Evolutionary conservation across 2,113 vertebrate genomes (phyloP).

Genomic region (Anguilla japonica): DNA sequence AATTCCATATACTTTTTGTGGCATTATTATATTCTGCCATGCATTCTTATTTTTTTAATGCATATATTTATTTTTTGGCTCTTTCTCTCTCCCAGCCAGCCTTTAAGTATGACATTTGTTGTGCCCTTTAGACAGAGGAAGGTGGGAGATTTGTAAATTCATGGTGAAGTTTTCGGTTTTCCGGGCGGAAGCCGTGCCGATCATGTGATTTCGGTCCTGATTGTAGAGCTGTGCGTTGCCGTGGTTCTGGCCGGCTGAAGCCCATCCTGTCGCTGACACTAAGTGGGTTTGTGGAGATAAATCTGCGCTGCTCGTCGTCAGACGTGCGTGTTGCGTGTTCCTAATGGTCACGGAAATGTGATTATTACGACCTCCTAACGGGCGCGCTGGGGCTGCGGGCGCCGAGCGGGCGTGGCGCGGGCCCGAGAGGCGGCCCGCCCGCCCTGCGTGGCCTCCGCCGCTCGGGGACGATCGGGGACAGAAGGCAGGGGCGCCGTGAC

Average conservation of each 20-base stretch:
- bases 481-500: neutral
- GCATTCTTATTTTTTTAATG: too few relatives aligned
- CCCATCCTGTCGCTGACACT: constrained; percentile 14
- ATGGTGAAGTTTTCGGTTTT: neutral
- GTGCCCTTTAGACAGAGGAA: neutral
- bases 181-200: neutral
- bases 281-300: constrained; percentile 34
- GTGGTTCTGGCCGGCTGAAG: constrained; percentile 31
- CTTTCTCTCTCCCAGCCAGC: neutral
- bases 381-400: constrained; percentile 4
- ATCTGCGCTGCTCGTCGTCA: constrained; percentile 24
- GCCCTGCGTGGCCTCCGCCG: neutral
- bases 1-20: neutral
- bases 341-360: constrained; percentile 28
- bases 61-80: neutral
- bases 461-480: neutral
- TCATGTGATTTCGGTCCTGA: neutral
- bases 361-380: neutral
- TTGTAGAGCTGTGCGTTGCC: neutral
- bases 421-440: neutral
- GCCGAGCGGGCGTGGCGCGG: neutral
- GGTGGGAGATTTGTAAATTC: neutral
- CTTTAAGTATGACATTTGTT: neutral
- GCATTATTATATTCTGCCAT: neutral
- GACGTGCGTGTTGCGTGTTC: neutral